Conservation (phyloP, 2,113 vertebrate species). For the zebrafish (Danio rerio) region DNA sequence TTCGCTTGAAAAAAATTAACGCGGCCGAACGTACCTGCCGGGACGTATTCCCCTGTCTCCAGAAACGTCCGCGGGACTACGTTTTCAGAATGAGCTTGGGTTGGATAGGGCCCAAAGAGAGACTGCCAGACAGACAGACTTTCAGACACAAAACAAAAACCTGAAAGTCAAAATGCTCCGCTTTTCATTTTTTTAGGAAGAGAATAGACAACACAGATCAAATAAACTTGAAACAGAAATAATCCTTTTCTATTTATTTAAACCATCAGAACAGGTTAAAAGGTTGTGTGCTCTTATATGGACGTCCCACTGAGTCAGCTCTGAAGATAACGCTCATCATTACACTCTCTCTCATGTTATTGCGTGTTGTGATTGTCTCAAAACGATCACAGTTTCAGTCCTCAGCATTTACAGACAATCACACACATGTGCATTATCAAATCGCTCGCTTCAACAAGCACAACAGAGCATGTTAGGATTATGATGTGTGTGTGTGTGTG, state of each 20-base stretch:
- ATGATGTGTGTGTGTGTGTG: neutral
- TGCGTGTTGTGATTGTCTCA: neutral
- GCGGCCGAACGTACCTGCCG: too few relatives aligned
- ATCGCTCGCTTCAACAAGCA: neutral
- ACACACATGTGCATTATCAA: neutral
- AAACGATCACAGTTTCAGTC: neutral
- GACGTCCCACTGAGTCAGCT: constrained; percentile 17
- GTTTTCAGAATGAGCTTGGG: too few relatives aligned
- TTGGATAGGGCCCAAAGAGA: too few relatives aligned
- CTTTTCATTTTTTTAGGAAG: neutral
- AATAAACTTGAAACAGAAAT: neutral
- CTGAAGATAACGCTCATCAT: constrained; percentile 23
- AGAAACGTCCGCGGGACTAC: too few relatives aligned
- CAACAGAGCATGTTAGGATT: neutral
- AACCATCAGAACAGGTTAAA: neutral
- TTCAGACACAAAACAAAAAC: neutral
- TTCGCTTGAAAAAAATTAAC: too few relatives aligned
- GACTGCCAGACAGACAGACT: too few relatives aligned
- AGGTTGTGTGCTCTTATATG: neutral
- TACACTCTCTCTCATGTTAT: neutral
- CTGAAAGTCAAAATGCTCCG: neutral
- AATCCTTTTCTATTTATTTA: neutral
- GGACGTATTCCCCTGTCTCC: too few relatives aligned
- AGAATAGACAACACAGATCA: neutral
- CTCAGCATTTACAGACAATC: neutral